Conservation (phyloP, 2,113 vertebrate genomes). For the Mus musculus region DNA sequence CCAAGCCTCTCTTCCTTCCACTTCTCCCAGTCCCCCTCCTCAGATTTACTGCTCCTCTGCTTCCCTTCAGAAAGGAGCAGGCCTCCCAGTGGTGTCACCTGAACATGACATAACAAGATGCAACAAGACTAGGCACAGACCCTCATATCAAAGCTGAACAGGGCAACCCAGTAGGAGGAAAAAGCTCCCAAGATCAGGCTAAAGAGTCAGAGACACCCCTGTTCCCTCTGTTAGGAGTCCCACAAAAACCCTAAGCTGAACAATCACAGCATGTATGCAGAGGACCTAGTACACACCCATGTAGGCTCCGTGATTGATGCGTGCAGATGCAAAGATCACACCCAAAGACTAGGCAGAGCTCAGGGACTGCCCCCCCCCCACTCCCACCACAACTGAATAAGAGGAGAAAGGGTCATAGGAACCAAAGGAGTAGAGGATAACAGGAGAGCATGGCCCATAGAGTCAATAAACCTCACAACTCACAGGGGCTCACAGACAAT, state of each 20-base stretch:
- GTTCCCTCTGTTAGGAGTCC: background rate
- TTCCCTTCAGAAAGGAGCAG: background rate
- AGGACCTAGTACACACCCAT: background rate
- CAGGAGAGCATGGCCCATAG: background rate
- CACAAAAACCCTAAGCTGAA: too few species aligned
- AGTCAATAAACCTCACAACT: background rate
- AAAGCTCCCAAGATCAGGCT: background rate
- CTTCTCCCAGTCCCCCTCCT: background rate
- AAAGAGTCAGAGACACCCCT: background rate
- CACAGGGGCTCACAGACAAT: background rate
- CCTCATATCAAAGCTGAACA: background rate
- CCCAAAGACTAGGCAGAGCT: background rate
- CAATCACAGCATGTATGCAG: too few species aligned
- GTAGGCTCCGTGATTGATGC: background rate
- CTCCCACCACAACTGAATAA: background rate
- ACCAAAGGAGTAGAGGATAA: background rate
- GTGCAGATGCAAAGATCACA: background rate
- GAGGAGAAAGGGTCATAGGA: background rate
- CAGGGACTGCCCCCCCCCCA: background rate
- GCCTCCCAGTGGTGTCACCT: background rate
- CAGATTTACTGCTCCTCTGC: background rate
- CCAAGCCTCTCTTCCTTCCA: background rate
- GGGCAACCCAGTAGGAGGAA: background rate
- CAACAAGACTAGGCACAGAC: background rate
- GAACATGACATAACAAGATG: too few species aligned